These are phyloP conservation scores for Gorsachius goisagi DNA, from an alignment of 2,113 vertebrate genomes.

Conservation along the genomic window DNA sequence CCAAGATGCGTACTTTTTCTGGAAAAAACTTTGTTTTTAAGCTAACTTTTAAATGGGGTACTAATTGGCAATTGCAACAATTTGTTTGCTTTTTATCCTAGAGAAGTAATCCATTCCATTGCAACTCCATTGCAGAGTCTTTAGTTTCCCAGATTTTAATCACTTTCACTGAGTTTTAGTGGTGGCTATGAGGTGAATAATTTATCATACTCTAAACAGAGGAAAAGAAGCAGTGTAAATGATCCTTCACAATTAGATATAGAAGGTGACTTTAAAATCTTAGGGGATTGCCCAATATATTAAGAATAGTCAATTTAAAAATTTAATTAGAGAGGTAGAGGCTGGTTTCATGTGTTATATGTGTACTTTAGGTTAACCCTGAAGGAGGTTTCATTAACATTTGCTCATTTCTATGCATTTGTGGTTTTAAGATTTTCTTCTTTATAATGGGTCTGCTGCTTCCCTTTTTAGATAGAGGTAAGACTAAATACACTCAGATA, in stretches of 20 bases:
- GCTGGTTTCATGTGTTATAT: background rate
- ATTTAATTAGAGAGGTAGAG: conserved; percentile 9
- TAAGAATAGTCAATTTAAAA: conserved; percentile 9
- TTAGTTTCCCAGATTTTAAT: conserved; percentile 11
- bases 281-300: background rate
- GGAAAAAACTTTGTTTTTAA: background rate
- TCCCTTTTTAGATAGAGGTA: background rate
- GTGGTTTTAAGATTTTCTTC: background rate
- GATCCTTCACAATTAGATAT: conserved; percentile 30
- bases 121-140: background rate
- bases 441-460: background rate
- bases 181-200: conserved; percentile 32
- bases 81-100: background rate
- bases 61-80: background rate
- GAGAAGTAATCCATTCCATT: background rate
- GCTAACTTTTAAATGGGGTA: background rate
- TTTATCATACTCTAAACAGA: conserved; percentile 33
- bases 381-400: background rate
- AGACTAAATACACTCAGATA: background rate
- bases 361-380: background rate
- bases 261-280: conserved; percentile 51
- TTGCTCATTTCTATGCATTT: background rate
- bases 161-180: background rate
- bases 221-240: conserved; percentile 12
- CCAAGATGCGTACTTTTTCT: background rate